Base-by-base conservation (phyloP, 92 coral and sea anemone species). In the Zoanthus solanderi region DNA sequence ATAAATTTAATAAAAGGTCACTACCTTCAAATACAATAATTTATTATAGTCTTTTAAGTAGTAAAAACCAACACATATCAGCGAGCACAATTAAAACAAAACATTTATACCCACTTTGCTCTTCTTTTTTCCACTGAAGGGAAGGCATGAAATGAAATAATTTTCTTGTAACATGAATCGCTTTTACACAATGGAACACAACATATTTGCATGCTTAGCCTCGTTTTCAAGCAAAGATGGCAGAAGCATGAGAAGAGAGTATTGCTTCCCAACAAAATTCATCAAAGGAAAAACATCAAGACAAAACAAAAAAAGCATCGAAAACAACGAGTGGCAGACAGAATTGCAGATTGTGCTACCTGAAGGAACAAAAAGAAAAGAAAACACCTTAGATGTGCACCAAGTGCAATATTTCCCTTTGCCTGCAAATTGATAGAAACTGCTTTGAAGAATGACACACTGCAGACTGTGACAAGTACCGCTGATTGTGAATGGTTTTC, bases 281-380 rank as follows among this genome's bases (percentile, higher is more conserved):
- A 71, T 52, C 76, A 71, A 31, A 34, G n/a, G 17, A 71, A 71
- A 71, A 71, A 71, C 74, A 69, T 28, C 76, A 71, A 71, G 76
- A 71, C 76, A 34, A 71, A 71, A 17, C 76, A 71, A 71, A 71
- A 71, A 71, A 71, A 71, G 71, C 78, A 30, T 73, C 54, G 54
- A 73, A 42, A 31, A 54, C 57, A 73, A 73, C 78, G 16, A 17
- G 53, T 73, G 78, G 78, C 31, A 16, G 65, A 75, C 37, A 9
- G 32, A 75, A 75, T 44, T 75, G 79, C 79, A 75, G 34, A 23
- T 75, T 75, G 53, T 75, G 79, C 57, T 75, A 14, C 79, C 79
- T 75, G 37, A 75, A 47, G 37, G 53, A 75, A 46, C 58, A 44
- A 75, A 50, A 50, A 75, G 63, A 77, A 77, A 57, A 76, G 81